These are phyloP conservation scores for Nephrotoma flavescens DNA, from an alignment of 2,888 invertebrate species.

Conservation along the genomic window DNA sequence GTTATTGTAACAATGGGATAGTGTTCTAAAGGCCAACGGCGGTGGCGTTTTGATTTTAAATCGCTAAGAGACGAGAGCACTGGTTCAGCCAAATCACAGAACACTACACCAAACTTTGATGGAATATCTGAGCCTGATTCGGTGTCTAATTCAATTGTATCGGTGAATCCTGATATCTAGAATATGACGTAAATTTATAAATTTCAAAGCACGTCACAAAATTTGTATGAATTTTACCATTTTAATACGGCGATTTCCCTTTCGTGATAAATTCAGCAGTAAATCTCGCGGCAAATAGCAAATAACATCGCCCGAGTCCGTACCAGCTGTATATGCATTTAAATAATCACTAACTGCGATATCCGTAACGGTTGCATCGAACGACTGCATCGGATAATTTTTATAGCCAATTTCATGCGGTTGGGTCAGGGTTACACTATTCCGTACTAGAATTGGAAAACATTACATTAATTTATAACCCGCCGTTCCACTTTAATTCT, in stretches of 20 bases:
- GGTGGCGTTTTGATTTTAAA: neutral
- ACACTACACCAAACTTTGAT: slow-evolving; percentile 1
- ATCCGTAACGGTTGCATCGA: neutral
- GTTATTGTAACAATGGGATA: slow-evolving; percentile 17
- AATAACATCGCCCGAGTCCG: slow-evolving; percentile 10
- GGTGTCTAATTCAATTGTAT: neutral
- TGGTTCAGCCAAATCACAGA: neutral
- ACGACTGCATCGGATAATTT: neutral
- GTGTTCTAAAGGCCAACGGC: neutral
- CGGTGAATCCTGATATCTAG: slow-evolving; percentile 2
- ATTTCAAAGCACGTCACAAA: no score
- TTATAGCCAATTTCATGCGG: slow-evolving; percentile 8
- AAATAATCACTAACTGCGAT: slow-evolving; percentile 9
- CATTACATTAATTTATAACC: neutral
- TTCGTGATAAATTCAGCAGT: neutral
- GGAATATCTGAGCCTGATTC: neutral
- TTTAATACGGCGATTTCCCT: neutral
- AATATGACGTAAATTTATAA: neutral
- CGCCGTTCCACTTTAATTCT: neutral
- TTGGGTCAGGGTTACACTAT: slow-evolving; percentile 1
- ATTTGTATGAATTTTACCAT: neutral
- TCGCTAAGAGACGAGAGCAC: neutral
- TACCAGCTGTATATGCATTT: slow-evolving; percentile 5
- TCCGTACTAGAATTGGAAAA: neutral
- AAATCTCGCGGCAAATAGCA: slow-evolving; percentile 6